Percentiles rank a stretch among this genome's conserved stretches.
phyloP scores from a whole-genome alignment of 2,888 invertebrate genomes.

The Erpobdella octoculata region DNA sequence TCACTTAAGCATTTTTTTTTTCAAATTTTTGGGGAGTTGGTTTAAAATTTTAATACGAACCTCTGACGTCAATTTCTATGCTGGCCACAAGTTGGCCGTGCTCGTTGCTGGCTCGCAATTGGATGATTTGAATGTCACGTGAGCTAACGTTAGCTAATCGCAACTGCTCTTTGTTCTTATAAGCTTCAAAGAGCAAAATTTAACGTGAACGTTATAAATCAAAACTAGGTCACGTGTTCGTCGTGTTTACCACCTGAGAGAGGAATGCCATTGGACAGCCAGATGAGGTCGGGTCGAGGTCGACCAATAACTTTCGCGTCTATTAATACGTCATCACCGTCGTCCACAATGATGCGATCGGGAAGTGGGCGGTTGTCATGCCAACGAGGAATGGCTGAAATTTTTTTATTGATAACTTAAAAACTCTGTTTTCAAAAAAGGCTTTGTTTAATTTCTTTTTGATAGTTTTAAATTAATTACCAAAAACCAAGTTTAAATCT shows the following conservation, averaged over 20 bases:
- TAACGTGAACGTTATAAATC: too few relatives aligned
- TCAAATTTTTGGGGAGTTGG: background rate
- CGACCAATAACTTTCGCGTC: background rate
- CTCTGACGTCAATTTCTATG: background rate
- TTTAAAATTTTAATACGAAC: background rate
- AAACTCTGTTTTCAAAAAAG: too few relatives aligned
- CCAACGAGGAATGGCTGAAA: background rate
- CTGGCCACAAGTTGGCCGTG: background rate
- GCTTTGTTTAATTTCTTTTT: too few relatives aligned
- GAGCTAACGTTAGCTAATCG: background rate
- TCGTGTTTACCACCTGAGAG: too few relatives aligned
- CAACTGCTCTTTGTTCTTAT: background rate
- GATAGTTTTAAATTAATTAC: too few relatives aligned
- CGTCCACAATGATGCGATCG: background rate
- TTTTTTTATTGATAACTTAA: too few relatives aligned
- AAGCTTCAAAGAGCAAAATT: too few relatives aligned
- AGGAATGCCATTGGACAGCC: conserved; percentile 9
- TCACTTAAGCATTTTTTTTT: background rate
- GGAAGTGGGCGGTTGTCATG: background rate
- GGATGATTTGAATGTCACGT: background rate
- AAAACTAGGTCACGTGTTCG: too few relatives aligned
- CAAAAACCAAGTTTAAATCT: too few relatives aligned
- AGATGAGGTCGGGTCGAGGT: background rate
- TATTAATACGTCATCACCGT: background rate
- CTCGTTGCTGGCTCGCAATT: background rate